Conservation (phyloP, 2,888 invertebrate species). For the Tachina grossa region DNA sequence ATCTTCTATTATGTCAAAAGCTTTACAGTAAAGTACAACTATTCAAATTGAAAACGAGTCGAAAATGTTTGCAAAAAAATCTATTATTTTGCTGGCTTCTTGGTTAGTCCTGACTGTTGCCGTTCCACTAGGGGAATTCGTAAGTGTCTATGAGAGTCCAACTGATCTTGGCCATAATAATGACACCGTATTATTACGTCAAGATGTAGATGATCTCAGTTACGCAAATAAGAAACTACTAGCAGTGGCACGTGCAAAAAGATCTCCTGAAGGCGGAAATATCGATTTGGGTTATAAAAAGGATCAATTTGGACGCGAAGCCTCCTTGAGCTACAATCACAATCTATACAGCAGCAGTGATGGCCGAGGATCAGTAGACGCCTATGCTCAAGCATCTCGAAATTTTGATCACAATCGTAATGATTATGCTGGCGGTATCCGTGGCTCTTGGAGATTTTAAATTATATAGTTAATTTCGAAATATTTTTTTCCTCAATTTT, state of each 20-base stretch:
- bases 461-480: too few relatives aligned
- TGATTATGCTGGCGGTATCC: constrained; percentile 41
- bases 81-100: background rate
- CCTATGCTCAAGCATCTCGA: constrained; percentile 47
- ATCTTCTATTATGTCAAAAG: background rate
- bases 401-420: constrained; percentile 60
- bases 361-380: constrained; percentile 52
- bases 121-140: background rate
- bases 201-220: too few relatives aligned
- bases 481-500: too few relatives aligned
- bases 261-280: constrained; percentile 46
- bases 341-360: constrained; percentile 54
- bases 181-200: background rate
- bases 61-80: constrained; percentile 25
- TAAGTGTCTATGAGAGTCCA: constrained; percentile 7
- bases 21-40: background rate
- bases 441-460: constrained; percentile 44
- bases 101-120: constrained; percentile 17
- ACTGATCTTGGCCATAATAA: background rate
- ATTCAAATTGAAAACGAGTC: background rate
- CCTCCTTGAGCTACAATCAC: constrained; percentile 36
- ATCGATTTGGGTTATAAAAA: constrained; percentile 27
- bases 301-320: constrained; percentile 48
- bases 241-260: background rate
- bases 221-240: too few relatives aligned